These are phyloP conservation scores for Distichodus sexfasciatus DNA, from an alignment of 2,797 vertebrate species.

Conservation along the genomic window DNA sequence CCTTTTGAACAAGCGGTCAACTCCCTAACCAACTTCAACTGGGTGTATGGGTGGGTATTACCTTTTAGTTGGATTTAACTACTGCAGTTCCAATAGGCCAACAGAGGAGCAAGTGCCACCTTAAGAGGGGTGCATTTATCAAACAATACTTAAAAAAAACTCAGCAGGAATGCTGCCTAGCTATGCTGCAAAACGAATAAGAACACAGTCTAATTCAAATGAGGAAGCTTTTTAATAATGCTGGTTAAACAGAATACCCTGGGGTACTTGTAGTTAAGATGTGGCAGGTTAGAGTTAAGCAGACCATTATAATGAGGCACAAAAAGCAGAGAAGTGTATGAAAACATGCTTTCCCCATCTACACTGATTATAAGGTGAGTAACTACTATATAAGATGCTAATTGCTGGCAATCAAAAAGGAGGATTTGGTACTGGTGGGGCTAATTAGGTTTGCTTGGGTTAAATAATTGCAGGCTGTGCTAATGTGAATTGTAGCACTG, in stretches of 20 bases:
- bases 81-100: not conserved
- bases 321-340: not conserved
- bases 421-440: slow-evolving; percentile 66
- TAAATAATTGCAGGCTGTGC: slow-evolving; percentile 78
- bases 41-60: not conserved
- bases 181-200: slow-evolving; percentile 13
- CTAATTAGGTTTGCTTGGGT: slow-evolving; percentile 78
- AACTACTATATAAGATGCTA: slow-evolving; percentile 78
- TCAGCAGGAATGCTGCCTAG: slow-evolving; percentile 22
- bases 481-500: slow-evolving; percentile 66
- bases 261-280: slow-evolving; percentile 1
- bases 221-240: slow-evolving; percentile 27
- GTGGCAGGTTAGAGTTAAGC: slow-evolving; percentile 12
- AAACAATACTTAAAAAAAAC: slow-evolving; percentile 13
- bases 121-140: slow-evolving; percentile 23
- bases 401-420: slow-evolving; percentile 74
- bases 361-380: slow-evolving; percentile 69
- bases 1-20: too few relatives aligned
- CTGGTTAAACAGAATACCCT: slow-evolving; percentile 21
- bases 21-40: too few relatives aligned
- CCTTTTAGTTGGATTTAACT: not conserved
- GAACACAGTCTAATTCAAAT: not conserved
- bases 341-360: slow-evolving; percentile 51
- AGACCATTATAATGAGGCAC: slow-evolving; percentile 11
- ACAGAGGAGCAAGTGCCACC: not conserved